Percentiles rank a stretch among this genome's conserved stretches.
Evolutionary conservation across 2,888 invertebrate species (phyloP).

Genomic region (Digitonthophagus gazella): DNA sequence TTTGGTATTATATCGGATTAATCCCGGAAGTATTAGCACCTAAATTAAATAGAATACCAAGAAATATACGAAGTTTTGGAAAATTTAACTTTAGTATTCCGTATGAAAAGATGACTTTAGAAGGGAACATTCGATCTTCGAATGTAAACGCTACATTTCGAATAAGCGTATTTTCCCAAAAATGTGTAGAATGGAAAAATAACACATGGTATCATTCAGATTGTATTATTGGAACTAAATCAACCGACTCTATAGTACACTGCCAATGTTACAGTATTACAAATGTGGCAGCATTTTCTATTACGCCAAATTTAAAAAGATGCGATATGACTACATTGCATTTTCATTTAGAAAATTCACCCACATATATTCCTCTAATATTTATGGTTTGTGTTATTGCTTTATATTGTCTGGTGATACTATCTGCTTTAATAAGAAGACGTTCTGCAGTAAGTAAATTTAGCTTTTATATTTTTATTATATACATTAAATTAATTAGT

Average conservation of each 20-base stretch:
- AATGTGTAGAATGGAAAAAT: neutral
- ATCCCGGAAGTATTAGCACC: neutral
- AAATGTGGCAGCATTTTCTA: constrained; percentile 3
- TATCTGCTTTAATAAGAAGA: neutral
- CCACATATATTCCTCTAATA: neutral
- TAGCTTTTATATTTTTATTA: neutral
- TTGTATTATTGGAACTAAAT: neutral
- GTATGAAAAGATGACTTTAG: neutral
- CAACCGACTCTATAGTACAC: neutral
- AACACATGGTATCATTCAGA: neutral
- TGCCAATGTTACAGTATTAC: neutral
- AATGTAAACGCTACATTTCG: neutral
- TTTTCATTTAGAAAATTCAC: neutral
- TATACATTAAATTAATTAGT: neutral
- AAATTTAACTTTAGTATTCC: too few relatives aligned
- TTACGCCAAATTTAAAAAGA: neutral
- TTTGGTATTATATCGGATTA: neutral
- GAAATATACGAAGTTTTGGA: neutral
- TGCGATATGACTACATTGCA: neutral
- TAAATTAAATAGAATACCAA: neutral
- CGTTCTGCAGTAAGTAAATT: neutral
- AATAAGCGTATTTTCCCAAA: neutral
- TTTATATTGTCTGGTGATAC: neutral
- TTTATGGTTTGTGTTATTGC: neutral
- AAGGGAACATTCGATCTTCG: neutral